Conservation (phyloP, 2,113 vertebrate genomes). For the Eulacestoma nigropectus region DNA sequence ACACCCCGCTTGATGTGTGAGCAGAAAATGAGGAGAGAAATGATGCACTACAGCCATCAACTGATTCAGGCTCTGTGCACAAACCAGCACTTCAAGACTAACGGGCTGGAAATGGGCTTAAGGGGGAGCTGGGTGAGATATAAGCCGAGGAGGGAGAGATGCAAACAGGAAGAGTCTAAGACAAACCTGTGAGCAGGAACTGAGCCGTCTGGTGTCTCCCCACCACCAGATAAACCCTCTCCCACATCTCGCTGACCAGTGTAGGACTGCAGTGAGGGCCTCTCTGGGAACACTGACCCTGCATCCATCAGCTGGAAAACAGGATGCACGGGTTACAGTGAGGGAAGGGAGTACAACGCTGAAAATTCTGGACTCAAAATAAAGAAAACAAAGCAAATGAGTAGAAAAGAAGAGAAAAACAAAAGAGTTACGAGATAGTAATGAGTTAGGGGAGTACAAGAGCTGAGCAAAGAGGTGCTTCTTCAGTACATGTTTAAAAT, state of each 20-base stretch:
- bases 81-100: not conserved
- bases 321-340: not conserved
- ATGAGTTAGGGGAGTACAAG: not conserved
- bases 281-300: not conserved
- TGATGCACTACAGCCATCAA: not conserved
- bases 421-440: not conserved
- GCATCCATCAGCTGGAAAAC: not conserved
- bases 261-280: rapidly evolving
- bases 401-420: not conserved
- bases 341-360: not conserved
- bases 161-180: not conserved
- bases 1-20: not conserved
- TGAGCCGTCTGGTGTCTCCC: not conserved
- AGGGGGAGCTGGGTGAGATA: not conserved
- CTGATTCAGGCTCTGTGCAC: not conserved
- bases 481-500: not conserved
- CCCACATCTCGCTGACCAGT: not conserved
- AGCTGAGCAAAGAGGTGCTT: not conserved
- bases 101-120: not conserved
- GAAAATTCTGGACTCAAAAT: not conserved
- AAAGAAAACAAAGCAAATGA: not conserved
- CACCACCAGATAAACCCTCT: not conserved
- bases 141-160: not conserved
- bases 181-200: not conserved
- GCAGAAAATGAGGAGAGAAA: not conserved